Conservation (phyloP, 1,140 invertebrate genomes). For the Saccostrea echinata region DNA sequence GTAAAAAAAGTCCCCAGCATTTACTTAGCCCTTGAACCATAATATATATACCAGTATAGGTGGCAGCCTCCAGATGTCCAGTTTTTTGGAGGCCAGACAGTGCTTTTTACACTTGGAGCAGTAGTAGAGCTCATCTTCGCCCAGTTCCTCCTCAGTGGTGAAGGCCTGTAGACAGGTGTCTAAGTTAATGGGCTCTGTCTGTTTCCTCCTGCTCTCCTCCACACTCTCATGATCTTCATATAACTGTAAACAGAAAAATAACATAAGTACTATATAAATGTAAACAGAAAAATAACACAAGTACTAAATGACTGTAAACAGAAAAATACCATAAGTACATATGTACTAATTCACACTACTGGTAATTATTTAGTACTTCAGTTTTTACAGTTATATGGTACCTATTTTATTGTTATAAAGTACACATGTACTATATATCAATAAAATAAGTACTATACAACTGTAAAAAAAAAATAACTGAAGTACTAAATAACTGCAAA, state of each 20-base stretch:
- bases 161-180: slow-evolving; percentile 90
- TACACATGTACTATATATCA: too few relatives aligned
- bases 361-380: too few relatives aligned
- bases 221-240: slow-evolving; percentile 88
- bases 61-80: slow-evolving; percentile 93
- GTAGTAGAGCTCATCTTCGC: slow-evolving; percentile 89
- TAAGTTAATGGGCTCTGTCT: slow-evolving; percentile 89
- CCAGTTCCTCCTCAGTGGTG: slow-evolving; percentile 90
- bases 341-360: too few relatives aligned
- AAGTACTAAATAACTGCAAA: too few relatives aligned
- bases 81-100: slow-evolving; percentile 91
- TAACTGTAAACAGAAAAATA: slow-evolving; percentile 80
- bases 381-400: too few relatives aligned
- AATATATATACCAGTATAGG: slow-evolving; percentile 84
- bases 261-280: not conserved
- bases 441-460: too few relatives aligned
- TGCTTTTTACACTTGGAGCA: slow-evolving; percentile 90
- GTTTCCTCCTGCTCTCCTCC: slow-evolving; percentile 84
- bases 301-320: too few relatives aligned
- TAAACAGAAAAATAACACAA: not conserved
- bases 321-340: too few relatives aligned
- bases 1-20: too few relatives aligned
- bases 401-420: too few relatives aligned
- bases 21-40: too few relatives aligned
- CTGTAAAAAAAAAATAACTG: too few relatives aligned